Percentiles rank a stretch among this genome's conserved stretches.
Conservation (phyloP, 2,888 invertebrate genomes). For the Fragum sueziense region DNA sequence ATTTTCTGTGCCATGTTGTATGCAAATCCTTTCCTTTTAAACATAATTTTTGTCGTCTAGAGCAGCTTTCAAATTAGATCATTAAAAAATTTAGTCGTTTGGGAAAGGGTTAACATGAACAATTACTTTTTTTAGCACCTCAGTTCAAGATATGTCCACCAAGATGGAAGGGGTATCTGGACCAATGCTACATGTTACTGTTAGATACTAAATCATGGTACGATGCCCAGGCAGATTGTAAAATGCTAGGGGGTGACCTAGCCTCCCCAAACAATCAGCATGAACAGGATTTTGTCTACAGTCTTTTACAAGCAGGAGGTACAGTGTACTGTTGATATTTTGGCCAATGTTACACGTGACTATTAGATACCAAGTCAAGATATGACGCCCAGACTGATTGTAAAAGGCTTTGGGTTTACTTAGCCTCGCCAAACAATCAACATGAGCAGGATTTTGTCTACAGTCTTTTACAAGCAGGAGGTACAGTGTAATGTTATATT, state of each 20-base stretch:
- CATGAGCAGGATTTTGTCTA: not conserved
- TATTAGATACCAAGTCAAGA: constrained; percentile 61
- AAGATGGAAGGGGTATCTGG: constrained; percentile 65
- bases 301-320: constrained; percentile 57
- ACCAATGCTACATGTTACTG: constrained; percentile 69
- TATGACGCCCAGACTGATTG: constrained; percentile 59
- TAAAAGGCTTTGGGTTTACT: constrained; percentile 21
- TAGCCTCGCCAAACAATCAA: not conserved
- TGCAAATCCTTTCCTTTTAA: too few species aligned
- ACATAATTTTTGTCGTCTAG: too few species aligned
- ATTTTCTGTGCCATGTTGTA: too few species aligned
- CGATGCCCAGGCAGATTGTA: constrained; percentile 64
- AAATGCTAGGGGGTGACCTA: constrained; percentile 62
- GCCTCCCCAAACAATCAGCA: constrained; percentile 68
- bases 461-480: not conserved
- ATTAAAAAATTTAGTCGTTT: too few species aligned
- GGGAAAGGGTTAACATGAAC: too few species aligned
- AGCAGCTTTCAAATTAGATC: too few species aligned
- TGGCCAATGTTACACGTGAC: not conserved
- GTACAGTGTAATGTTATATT: not conserved
- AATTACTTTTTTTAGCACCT: constrained; percentile 51
- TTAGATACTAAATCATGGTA: constrained; percentile 61
- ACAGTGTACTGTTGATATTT: constrained; percentile 9
- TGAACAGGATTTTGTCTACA: constrained; percentile 70
- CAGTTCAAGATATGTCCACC: constrained; percentile 65